phyloP scores from a whole-genome alignment of 2,797 vertebrate genomes.

The Chromis chromis region DNA sequence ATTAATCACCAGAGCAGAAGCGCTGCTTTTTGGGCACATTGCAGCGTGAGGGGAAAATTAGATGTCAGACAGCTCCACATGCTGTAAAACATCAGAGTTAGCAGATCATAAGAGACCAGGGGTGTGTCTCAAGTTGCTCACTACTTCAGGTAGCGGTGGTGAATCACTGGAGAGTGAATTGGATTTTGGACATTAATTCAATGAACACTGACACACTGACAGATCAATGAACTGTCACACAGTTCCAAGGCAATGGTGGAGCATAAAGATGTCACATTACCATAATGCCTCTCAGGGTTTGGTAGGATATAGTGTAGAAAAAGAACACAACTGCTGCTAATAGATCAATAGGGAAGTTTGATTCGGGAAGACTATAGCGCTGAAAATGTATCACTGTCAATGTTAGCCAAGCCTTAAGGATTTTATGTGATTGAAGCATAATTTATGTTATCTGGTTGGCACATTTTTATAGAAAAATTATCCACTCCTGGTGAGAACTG shows the following conservation, averaged over 20 bases:
- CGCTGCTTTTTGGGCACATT: constrained; percentile 28
- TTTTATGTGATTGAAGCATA: background rate
- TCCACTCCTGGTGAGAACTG: too few species aligned
- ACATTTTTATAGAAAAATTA: background rate
- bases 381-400: background rate
- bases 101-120: constrained; percentile 47
- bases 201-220: constrained; percentile 51
- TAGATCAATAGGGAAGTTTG: constrained; percentile 12
- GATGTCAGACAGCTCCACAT: constrained; percentile 48
- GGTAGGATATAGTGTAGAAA: background rate
- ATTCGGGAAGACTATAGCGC: background rate
- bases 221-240: constrained; percentile 57
- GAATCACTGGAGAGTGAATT: constrained; percentile 53
- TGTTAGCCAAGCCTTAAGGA: background rate
- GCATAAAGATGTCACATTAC: constrained; percentile 52
- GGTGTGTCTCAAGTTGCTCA: constrained; percentile 55
- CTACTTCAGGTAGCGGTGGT: constrained; percentile 35
- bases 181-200: constrained; percentile 61
- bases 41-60: constrained; percentile 56
- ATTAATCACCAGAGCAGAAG: constrained; percentile 45
- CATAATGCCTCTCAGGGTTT: constrained; percentile 24
- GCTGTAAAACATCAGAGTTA: constrained; percentile 66
- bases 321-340: background rate
- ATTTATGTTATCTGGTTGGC: background rate
- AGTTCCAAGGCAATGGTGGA: constrained; percentile 23